These are phyloP conservation scores for Acanthoscelides obtectus DNA, from an alignment of 2,888 invertebrate species.

Conservation along the genomic window DNA sequence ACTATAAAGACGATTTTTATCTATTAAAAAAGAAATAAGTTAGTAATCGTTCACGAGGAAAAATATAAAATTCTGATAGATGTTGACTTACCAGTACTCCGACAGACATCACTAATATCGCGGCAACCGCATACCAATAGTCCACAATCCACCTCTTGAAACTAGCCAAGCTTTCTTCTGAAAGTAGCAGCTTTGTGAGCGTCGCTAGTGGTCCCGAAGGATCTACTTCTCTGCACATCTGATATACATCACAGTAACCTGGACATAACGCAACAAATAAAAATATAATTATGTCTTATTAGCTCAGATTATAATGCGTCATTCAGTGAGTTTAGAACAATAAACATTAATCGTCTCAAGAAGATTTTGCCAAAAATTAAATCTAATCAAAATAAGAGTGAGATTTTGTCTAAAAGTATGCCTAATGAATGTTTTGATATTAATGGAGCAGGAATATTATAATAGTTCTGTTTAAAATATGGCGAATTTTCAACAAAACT, in stretches of 20 bases:
- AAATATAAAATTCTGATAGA: neutral
- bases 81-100: slow-evolving; percentile 70
- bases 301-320: no score
- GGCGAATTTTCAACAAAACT: no score
- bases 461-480: neutral
- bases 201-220: slow-evolving; percentile 90
- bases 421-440: no score
- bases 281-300: no score
- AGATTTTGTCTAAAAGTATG: no score
- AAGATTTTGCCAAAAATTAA: no score
- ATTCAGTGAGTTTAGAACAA: no score
- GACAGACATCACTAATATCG: slow-evolving; percentile 69
- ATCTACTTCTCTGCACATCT: slow-evolving; percentile 85
- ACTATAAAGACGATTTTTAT: slow-evolving; percentile 20
- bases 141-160: slow-evolving; percentile 82
- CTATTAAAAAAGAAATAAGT: slow-evolving; percentile 14
- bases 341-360: no score
- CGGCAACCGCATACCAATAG: slow-evolving; percentile 87
- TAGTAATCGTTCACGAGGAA: neutral
- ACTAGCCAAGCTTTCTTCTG: slow-evolving; percentile 85
- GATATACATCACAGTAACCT: slow-evolving; percentile 72
- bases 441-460: no score
- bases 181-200: slow-evolving; percentile 76
- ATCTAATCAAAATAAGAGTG: no score
- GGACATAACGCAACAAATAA: no score